These are phyloP conservation scores for Eclectus roratus DNA, from an alignment of 2,113 vertebrate genomes.

Conservation along the genomic window DNA sequence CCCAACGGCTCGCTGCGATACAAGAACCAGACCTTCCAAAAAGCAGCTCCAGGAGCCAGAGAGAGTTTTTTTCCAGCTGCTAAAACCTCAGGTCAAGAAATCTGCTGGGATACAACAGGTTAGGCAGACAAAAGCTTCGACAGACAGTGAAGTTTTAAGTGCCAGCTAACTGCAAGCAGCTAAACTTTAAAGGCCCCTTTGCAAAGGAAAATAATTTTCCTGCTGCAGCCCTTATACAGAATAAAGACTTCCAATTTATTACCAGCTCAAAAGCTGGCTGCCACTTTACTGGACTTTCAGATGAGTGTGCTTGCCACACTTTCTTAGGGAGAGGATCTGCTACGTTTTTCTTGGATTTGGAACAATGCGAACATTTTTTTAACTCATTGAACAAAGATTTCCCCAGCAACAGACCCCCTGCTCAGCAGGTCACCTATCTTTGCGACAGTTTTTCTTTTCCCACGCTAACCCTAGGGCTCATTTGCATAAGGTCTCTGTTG, in stretches of 20 bases:
- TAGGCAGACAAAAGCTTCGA: not conserved
- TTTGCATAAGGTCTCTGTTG: slow-evolving; percentile 95
- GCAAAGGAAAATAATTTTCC: slow-evolving; percentile 69
- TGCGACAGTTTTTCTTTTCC: slow-evolving; percentile 93
- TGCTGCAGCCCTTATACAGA: slow-evolving; percentile 66
- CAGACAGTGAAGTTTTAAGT: slow-evolving; percentile 31
- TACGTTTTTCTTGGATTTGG: slow-evolving; percentile 73
- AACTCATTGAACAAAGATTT: slow-evolving; percentile 91
- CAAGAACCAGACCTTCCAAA: not conserved
- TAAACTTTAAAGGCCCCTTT: slow-evolving; percentile 63
- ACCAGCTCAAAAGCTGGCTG: slow-evolving; percentile 65
- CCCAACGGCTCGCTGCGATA: not conserved
- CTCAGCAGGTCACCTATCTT: slow-evolving; percentile 97
- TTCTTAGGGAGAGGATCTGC: slow-evolving; percentile 65
- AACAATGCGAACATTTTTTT: slow-evolving; percentile 88
- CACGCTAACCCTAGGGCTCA: slow-evolving; percentile 97
- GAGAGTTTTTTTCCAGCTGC: not conserved
- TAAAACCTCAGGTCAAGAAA: not conserved
- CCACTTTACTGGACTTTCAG: slow-evolving; percentile 76
- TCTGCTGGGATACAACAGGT: slow-evolving; percentile 27
- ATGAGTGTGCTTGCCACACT: slow-evolving; percentile 78
- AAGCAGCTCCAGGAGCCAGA: not conserved
- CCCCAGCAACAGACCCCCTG: slow-evolving; percentile 91
- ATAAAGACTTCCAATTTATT: slow-evolving; percentile 73
- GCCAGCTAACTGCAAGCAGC: slow-evolving; percentile 27